Evolutionary conservation across 2,113 vertebrate genomes (phyloP).

Genomic region (Lepidothrix coronata): DNA sequence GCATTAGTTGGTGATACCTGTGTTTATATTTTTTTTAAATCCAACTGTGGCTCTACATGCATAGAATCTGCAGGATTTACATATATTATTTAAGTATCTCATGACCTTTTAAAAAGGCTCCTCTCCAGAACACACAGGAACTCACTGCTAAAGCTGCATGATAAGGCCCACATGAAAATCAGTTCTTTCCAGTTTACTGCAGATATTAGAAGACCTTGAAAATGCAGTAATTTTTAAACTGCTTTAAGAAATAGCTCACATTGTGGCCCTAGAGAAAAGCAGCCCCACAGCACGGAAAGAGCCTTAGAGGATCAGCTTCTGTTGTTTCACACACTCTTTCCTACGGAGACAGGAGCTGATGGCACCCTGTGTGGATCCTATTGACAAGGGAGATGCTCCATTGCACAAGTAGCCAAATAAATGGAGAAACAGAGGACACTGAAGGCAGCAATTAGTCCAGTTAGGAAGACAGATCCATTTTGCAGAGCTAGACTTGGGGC

Average conservation of each 20-base stretch:
- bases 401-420: background rate
- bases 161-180: accelerated
- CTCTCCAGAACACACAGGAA: background rate
- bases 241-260: background rate
- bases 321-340: background rate
- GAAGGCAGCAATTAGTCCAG: background rate
- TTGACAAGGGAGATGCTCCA: background rate
- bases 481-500: background rate
- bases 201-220: background rate
- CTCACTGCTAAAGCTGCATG: background rate
- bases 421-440: background rate
- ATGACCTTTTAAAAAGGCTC: background rate
- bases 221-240: background rate
- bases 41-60: background rate
- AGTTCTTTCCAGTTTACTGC: background rate
- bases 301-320: background rate
- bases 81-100: background rate
- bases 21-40: background rate
- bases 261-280: background rate
- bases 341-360: background rate
- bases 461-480: background rate
- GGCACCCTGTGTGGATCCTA: background rate
- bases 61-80: background rate
- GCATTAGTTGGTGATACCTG: background rate
- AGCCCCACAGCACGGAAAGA: background rate